Evolutionary conservation across 2,113 vertebrate species (phyloP).

Genomic region (Pelodiscus sinensis): DNA sequence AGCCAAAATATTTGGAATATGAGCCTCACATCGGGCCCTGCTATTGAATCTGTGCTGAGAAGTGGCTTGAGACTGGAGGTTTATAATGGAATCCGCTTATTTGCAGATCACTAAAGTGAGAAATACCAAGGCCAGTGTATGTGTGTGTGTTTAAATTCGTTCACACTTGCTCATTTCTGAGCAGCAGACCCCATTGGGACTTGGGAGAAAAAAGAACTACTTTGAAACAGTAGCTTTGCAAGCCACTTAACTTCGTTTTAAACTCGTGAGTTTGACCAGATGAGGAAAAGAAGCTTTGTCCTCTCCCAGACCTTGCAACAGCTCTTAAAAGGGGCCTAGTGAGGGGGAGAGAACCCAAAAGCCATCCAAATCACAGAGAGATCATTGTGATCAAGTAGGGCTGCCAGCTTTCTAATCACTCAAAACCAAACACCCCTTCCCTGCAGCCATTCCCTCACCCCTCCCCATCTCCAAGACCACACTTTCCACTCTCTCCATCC

Average conservation of each 20-base stretch:
- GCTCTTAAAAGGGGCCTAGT: not conserved
- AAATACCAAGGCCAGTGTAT: not conserved
- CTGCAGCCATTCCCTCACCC: too few relatives aligned
- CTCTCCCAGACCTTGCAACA: accelerated
- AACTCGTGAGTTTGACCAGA: not conserved
- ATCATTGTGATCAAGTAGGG: conserved; percentile 13
- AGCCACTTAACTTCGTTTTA: not conserved
- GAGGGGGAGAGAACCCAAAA: not conserved
- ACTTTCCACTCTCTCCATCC: too few relatives aligned
- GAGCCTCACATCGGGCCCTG: not conserved
- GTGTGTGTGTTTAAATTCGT: not conserved
- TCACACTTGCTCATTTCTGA: not conserved
- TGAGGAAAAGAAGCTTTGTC: not conserved
- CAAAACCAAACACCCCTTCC: too few relatives aligned
- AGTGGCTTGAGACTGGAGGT: not conserved
- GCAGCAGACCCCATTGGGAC: not conserved
- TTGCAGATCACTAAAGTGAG: not conserved
- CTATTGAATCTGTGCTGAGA: not conserved
- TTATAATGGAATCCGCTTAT: not conserved
- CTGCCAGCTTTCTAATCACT: too few relatives aligned
- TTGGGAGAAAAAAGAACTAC: not conserved
- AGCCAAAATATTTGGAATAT: not conserved
- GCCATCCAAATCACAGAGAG: accelerated
- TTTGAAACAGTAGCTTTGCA: not conserved
- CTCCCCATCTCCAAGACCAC: too few relatives aligned